Evolutionary conservation across 2,113 vertebrate genomes (phyloP).

Genomic region (Junco hyemalis): DNA sequence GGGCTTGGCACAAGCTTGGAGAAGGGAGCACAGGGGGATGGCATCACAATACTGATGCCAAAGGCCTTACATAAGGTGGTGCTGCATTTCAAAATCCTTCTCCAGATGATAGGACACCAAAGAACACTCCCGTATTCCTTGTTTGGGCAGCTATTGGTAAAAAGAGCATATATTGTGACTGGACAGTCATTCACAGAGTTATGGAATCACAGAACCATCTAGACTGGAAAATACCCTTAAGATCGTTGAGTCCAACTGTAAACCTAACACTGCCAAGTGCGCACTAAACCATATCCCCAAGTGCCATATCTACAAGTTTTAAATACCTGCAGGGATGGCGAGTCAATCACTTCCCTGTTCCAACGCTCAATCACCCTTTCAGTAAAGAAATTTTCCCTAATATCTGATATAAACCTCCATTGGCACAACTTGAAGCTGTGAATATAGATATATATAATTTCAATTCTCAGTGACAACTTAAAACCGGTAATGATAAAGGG

Average conservation of each 20-base stretch:
- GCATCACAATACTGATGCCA: accelerated
- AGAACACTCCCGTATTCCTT: background rate
- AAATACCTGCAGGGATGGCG: background rate
- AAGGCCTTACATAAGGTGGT: accelerated
- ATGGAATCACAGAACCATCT: background rate
- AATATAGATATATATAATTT: background rate
- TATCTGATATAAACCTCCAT: background rate
- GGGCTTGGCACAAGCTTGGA: background rate
- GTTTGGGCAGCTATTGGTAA: background rate
- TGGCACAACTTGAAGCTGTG: accelerated
- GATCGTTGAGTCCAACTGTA: background rate
- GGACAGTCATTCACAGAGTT: background rate
- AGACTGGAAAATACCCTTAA: background rate
- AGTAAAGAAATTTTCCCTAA: background rate
- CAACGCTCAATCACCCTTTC: background rate
- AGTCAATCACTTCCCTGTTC: background rate
- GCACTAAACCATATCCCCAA: background rate
- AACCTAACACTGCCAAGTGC: background rate
- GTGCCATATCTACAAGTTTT: background rate
- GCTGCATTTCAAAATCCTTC: background rate
- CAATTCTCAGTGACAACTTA: background rate
- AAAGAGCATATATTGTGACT: background rate
- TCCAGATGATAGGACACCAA: background rate
- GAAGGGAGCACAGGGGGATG: background rate
- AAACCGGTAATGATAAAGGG: background rate